phyloP scores from a whole-genome alignment of 2,113 vertebrate species.

The Illadopsis cleaveri region DNA sequence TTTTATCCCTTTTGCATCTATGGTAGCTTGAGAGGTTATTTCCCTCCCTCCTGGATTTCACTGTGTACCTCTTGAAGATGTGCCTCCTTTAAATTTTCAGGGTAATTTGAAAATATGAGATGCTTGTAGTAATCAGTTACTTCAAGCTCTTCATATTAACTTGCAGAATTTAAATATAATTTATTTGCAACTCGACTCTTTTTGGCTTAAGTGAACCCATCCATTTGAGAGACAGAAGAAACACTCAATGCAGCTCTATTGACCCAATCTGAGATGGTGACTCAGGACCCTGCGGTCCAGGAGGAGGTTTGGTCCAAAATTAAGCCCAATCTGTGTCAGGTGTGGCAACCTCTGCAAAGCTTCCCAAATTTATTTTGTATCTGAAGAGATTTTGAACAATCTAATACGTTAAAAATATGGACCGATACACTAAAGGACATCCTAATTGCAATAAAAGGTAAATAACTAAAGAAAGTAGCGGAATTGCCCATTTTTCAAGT shows the following conservation, averaged over 20 bases:
- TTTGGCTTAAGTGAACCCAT: neutral
- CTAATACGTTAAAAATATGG: neutral
- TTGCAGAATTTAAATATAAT: neutral
- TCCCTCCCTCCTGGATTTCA: neutral
- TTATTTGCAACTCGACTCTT: neutral
- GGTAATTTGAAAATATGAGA: neutral
- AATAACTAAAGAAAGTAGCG: neutral
- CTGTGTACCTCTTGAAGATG: neutral
- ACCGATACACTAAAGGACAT: neutral
- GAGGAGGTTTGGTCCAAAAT: neutral
- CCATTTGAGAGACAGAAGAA: neutral
- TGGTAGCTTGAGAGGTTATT: neutral
- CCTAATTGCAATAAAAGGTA: neutral
- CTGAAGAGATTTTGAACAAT: neutral
- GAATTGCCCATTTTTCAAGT: neutral
- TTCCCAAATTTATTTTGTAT: neutral
- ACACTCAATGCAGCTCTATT: accelerated
- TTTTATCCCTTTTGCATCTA: neutral
- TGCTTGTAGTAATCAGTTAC: neutral
- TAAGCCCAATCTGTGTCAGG: neutral
- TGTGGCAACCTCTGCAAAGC: neutral
- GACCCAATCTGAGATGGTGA: neutral
- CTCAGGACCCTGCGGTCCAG: neutral
- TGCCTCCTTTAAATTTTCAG: neutral
- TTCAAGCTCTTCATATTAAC: neutral